Base-by-base conservation (phyloP, 2,797 vertebrate genomes). In the Triplophysa yarkandensis region DNA sequence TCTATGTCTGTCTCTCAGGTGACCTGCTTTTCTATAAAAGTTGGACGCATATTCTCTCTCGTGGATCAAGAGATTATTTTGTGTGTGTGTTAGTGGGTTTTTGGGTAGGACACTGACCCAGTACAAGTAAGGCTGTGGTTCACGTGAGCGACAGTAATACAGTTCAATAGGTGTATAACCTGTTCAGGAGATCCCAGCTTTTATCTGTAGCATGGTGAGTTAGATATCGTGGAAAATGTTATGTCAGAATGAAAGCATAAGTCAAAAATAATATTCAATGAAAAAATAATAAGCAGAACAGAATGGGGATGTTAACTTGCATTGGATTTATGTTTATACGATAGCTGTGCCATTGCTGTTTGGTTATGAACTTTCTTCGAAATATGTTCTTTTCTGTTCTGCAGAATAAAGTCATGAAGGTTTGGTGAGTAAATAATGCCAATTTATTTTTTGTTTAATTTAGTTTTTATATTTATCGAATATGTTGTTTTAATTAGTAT, bases 51-150 rank as follows among this genome's bases (percentile, higher is more conserved):
- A 48, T 61, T 80, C 48, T 74, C 66, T 70, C 61, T 71, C 44
- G 7, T 71, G 71, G 66, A 77, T 74, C 66, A 71, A 55, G 44
- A 34, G 71, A 74, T 80, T 80, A 74, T 70, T 52, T 60, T 64
- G 71, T 58, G 67, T 39, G 48, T 30, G 60, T 55, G 58, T 64
- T 60, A 43, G 65, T 61, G 55, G 67, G 88, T 87, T 86, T 83
- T 84, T 86, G 66, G 19, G 55, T 48, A 43, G 46, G 54, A 58
- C 81, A 39, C 63, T 68, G 84, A 86, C 84, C 57, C 71, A 68
- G 57, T 57, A 68, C 36, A 14, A 64, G 30, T 16, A 60, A 70
- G n/a, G 2, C 46, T 70, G 16, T 63, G 21, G 14, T n/a, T 1
- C 30, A 52, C 2, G 30, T 67, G 46, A 44, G n/a, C 11, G 16